These are phyloP conservation scores for Trachemys scripta DNA, from an alignment of 2,113 vertebrate genomes.

Conservation along the genomic window DNA sequence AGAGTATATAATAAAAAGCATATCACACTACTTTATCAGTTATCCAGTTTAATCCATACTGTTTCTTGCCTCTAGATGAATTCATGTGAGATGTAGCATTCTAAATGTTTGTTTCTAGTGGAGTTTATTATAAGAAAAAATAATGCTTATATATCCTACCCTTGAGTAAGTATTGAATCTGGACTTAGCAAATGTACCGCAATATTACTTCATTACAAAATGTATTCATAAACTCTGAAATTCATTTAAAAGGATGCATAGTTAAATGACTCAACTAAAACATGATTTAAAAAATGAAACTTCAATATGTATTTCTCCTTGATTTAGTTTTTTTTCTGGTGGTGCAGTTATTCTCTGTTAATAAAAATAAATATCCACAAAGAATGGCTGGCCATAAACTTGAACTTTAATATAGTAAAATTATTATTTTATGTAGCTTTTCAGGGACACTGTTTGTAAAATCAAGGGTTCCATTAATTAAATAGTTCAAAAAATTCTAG, in stretches of 20 bases:
- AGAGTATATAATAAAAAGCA: constrained; percentile 9
- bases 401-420: neutral
- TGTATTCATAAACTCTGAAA: neutral
- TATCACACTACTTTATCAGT: constrained; percentile 37
- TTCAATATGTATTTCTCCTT: neutral
- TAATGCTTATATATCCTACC: neutral
- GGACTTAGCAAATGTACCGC: neutral
- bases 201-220: neutral
- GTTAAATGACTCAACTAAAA: neutral
- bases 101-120: constrained; percentile 42
- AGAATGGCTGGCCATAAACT: neutral
- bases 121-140: constrained; percentile 22
- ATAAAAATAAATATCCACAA: neutral
- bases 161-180: neutral
- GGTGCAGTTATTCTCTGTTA: neutral
- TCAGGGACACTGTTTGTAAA: neutral
- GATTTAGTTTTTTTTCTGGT: neutral
- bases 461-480: neutral
- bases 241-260: neutral
- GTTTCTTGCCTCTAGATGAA: constrained; percentile 24
- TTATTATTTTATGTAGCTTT: neutral
- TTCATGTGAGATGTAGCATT: neutral
- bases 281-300: neutral
- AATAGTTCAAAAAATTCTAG: neutral
- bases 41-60: constrained; percentile 19